phyloP scores from a whole-genome alignment of 1,140 invertebrate species.

The Calycopis cecrops region DNA sequence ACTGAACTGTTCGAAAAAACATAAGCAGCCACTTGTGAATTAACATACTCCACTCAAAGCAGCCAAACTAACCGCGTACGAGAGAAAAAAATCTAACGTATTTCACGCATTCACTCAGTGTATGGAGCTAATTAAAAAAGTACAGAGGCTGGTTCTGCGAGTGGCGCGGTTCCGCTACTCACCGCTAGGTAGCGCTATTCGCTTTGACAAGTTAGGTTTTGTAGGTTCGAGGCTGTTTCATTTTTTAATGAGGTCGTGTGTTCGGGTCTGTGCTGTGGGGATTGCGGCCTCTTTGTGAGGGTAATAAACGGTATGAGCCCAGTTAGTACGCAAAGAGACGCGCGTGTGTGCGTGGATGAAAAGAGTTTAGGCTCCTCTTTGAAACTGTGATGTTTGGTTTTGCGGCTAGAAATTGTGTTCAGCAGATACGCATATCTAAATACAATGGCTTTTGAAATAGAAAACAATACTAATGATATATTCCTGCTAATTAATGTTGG shows the following conservation, averaged over 20 bases:
- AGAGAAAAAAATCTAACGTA: constrained; percentile 64
- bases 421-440: too few relatives aligned
- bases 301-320: constrained; percentile 31
- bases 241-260: constrained; percentile 70
- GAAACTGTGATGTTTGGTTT: constrained; percentile 25
- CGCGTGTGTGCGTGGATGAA: constrained; percentile 52
- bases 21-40: constrained; percentile 59
- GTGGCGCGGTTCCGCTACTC: constrained; percentile 69
- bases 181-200: constrained; percentile 60
- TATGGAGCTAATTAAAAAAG: constrained; percentile 73
- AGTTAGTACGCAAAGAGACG: constrained; percentile 40
- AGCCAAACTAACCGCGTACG: constrained; percentile 62
- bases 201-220: constrained; percentile 63
- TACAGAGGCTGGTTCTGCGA: constrained; percentile 66
- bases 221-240: constrained; percentile 54
- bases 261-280: constrained; percentile 45
- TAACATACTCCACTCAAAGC: constrained; percentile 72
- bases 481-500: too few relatives aligned
- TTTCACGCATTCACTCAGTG: constrained; percentile 67
- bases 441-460: too few relatives aligned
- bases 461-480: too few relatives aligned
- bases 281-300: constrained; percentile 50
- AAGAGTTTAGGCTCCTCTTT: constrained; percentile 49
- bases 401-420: neutral
- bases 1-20: constrained; percentile 54